phyloP scores from a whole-genome alignment of 2,888 invertebrate species.

The Hylaea fasciaria region DNA sequence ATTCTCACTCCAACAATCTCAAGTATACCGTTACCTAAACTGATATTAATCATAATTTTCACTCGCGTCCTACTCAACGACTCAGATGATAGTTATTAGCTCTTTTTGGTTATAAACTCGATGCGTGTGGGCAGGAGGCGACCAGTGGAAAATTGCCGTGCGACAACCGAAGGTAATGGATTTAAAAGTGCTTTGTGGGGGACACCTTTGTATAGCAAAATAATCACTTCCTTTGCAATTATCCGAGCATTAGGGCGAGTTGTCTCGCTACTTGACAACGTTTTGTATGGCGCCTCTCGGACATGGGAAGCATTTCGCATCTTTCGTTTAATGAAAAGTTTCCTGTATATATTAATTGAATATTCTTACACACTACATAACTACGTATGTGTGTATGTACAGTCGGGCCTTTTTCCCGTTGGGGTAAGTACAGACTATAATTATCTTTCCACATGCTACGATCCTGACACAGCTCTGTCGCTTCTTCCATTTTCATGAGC shows the following conservation, averaged over 20 bases:
- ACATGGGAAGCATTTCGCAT: conserved; percentile 21
- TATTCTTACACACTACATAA: too few species aligned
- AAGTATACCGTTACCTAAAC: conserved; percentile 77
- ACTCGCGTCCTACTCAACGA: conserved; percentile 76
- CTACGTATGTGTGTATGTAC: too few species aligned
- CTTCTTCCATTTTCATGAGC: too few species aligned
- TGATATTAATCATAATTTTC: conserved; percentile 85
- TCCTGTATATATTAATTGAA: too few species aligned
- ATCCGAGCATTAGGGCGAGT: conserved; percentile 58
- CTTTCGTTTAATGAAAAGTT: background rate
- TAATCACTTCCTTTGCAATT: conserved; percentile 79
- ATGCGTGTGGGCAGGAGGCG: conserved; percentile 77
- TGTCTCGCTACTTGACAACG: conserved; percentile 54
- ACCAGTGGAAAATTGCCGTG: conserved; percentile 82
- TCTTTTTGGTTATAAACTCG: conserved; percentile 70
- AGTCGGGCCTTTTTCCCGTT: too few species aligned
- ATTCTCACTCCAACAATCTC: conserved; percentile 60
- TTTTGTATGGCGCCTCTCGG: conserved; percentile 44
- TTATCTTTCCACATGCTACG: too few species aligned
- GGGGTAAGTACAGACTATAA: too few species aligned
- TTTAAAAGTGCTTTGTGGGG: conserved; percentile 74
- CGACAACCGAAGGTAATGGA: conserved; percentile 80
- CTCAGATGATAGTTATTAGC: conserved; percentile 82
- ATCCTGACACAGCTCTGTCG: too few species aligned
- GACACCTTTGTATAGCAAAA: conserved; percentile 74